Evolutionary conservation across 1,140 invertebrate species (phyloP).

Genomic region (Dermatophagoides farinae): DNA sequence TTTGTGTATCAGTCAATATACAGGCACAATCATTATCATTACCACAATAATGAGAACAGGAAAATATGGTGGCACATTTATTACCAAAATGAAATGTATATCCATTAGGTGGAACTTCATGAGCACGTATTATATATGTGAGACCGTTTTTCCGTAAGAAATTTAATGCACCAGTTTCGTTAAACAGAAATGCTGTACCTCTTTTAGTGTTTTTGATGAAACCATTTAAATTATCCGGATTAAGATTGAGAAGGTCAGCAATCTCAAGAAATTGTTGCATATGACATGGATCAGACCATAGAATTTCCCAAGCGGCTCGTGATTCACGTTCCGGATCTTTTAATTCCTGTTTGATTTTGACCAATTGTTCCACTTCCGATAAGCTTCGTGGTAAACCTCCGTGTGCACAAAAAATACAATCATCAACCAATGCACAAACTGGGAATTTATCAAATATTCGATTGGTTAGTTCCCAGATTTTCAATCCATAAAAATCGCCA

Average conservation of each 20-base stretch:
- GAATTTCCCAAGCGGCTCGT: conserved; percentile 46
- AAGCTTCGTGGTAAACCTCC: conserved; percentile 46
- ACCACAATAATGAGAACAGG: conserved; percentile 42
- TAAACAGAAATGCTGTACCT: conserved; percentile 49
- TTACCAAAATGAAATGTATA: conserved; percentile 32
- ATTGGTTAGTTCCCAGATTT: conserved; percentile 46
- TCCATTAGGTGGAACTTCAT: conserved; percentile 36
- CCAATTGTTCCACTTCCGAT: conserved; percentile 23
- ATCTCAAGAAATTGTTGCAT: conserved; percentile 12
- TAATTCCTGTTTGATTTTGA: conserved; percentile 32
- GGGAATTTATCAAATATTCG: conserved; percentile 46
- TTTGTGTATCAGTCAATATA: conserved; percentile 34
- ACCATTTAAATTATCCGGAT: conserved; percentile 24
- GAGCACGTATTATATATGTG: conserved; percentile 45
- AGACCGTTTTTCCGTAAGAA: conserved; percentile 41
- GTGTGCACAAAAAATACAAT: conserved; percentile 48
- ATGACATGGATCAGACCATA: conserved; percentile 53
- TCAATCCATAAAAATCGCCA: conserved; percentile 35
- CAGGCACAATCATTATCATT: conserved; percentile 42
- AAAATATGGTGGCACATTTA: conserved; percentile 41
- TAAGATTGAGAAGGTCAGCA: neutral
- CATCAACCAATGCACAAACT: conserved; percentile 44
- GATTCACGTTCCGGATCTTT: conserved; percentile 40
- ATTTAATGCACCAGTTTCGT: conserved; percentile 37
- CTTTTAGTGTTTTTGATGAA: conserved; percentile 42